Conservation (phyloP, 2,113 vertebrate species). For the Chloropsis hardwickii region DNA sequence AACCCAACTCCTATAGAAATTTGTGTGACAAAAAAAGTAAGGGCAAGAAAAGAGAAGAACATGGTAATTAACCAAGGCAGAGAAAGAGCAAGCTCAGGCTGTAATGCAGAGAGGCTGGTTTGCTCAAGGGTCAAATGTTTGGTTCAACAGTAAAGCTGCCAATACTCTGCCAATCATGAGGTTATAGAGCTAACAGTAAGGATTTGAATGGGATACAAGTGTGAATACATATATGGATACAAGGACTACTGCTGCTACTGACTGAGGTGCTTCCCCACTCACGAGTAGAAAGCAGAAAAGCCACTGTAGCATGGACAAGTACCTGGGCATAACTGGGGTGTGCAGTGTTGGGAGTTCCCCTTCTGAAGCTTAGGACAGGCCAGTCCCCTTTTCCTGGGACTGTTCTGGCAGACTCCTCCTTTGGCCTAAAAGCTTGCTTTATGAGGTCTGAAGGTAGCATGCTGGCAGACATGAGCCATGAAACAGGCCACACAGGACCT, state of each 20-base stretch:
- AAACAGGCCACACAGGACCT: neutral
- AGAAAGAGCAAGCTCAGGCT: neutral
- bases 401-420: neutral
- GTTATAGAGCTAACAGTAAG: neutral
- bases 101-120: neutral
- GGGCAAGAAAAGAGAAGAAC: neutral
- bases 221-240: neutral
- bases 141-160: neutral
- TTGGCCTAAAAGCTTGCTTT: neutral
- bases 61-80: neutral
- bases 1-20: neutral
- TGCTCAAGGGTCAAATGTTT: neutral
- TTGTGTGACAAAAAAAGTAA: neutral
- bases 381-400: neutral
- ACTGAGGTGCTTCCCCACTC: neutral
- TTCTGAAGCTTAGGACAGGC: neutral
- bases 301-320: neutral
- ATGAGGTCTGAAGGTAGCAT: neutral
- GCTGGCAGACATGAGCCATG: neutral
- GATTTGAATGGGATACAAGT: neutral
- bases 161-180: neutral
- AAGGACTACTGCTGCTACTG: neutral
- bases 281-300: neutral
- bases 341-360: neutral
- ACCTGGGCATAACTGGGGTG: rapidly evolving